Base-by-base conservation (phyloP, 2,888 invertebrate genomes). In the Caenorhabditis uteleia region DNA sequence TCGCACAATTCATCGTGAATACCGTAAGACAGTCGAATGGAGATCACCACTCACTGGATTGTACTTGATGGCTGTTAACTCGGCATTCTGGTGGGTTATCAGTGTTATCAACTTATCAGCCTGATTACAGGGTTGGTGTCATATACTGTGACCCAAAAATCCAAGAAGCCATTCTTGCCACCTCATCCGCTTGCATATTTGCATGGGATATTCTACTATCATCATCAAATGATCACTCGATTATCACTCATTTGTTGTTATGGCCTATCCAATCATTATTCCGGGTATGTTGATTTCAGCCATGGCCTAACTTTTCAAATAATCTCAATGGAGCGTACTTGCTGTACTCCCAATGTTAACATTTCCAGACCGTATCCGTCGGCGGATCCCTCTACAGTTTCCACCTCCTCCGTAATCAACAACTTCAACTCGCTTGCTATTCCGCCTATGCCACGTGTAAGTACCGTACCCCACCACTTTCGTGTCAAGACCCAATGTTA, bases 201-300 rank as follows among this genome's bases (percentile, higher is more conserved):
- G 72, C 71, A 14, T 77, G 74, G 72, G 80, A 80, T 53, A 61
- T 80, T 27, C 64, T 79, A 0, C 57, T 80, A 10, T 69, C 78
- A 3, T 68, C 77, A 12, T 77, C 77, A 14, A 68, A 70, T 50
- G 74, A 73, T 31, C 55, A 67, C 39, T 73, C 68, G 31, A 75
- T 78, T 25, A 64, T 77, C 16, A 59, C 71, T 4, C 79, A 76
- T 39, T 57, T 79, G 20, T 31, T 77, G 14, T 50, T 68, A 29
- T 81, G 80, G 80, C 77, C 77, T 4, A 50, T 78, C 23, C 64
- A 70, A 36, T 71, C 74, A n/a, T 39, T 80, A 10, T 79, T 68
- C 39, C 53, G 74, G 60, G 76, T 76, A 8, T 16, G 59, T 38
- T 25, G 20, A n/a, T 18, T 8, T 8, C n/a, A n/a, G n/a, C n/a